These are phyloP conservation scores for Premnoplex brunnescens DNA, from an alignment of 2,797 vertebrate species.

Conservation along the genomic window DNA sequence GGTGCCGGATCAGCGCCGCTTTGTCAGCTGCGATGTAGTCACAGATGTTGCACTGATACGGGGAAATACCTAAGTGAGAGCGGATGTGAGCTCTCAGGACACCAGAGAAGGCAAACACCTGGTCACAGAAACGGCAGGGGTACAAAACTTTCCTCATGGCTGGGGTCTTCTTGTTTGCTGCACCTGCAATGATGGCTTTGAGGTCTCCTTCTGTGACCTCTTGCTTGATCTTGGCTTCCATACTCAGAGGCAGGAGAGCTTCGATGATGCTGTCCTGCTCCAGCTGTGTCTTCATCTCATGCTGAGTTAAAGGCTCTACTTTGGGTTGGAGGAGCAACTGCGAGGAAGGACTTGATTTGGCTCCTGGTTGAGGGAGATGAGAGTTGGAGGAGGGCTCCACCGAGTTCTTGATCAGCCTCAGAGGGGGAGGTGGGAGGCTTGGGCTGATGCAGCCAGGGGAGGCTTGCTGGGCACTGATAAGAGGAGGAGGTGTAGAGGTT, in stretches of 20 bases:
- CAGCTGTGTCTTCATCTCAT: conserved; percentile 81
- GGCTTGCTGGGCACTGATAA: conserved; percentile 90
- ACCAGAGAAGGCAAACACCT: conserved; percentile 91
- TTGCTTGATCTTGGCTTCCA: conserved; percentile 88
- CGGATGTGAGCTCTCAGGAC: conserved; percentile 93
- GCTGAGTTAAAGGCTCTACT: conserved; percentile 72
- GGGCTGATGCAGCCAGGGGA: conserved; percentile 93
- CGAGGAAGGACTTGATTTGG: conserved; percentile 53
- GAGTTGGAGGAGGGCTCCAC: conserved; percentile 73
- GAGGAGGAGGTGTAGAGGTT: conserved; percentile 87
- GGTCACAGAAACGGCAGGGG: conserved; percentile 92
- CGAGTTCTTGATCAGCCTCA: conserved; percentile 81
- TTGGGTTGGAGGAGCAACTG: conserved; percentile 71
- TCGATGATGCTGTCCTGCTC: conserved; percentile 89
- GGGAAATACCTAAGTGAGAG: conserved; percentile 91
- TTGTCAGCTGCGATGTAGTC: conserved; percentile 96
- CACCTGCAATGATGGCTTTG: conserved; percentile 78
- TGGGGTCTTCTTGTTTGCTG: conserved; percentile 73
- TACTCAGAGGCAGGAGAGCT: conserved; percentile 80
- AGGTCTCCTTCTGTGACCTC: conserved; percentile 86
- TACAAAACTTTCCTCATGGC: conserved; percentile 85
- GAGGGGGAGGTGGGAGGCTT: conserved; percentile 85
- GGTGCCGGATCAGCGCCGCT: conserved; percentile 92
- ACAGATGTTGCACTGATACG: conserved; percentile 96
- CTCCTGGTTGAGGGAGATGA: conserved; percentile 68